Conservation (phyloP, 2,113 vertebrate genomes). For the Poecilia latipinna region DNA sequence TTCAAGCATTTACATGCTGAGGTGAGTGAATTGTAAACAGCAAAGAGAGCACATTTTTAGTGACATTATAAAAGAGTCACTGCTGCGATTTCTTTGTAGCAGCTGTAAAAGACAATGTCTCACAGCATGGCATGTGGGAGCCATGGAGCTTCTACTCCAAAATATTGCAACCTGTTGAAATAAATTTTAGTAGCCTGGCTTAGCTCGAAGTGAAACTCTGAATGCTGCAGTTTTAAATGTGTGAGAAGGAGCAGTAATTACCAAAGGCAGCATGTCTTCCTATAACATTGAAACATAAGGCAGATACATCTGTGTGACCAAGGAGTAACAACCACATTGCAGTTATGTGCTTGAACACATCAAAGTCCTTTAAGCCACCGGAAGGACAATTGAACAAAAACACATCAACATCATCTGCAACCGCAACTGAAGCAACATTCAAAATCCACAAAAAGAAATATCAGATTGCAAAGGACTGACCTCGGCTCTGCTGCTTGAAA, state of each 20-base stretch:
- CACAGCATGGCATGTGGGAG: too few relatives aligned
- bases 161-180: background rate
- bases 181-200: background rate
- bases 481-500: constrained; percentile 39
- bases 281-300: background rate
- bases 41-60: background rate
- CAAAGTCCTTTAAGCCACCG: background rate
- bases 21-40: background rate
- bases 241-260: background rate
- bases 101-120: background rate
- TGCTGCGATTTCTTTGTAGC: background rate
- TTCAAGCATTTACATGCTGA: background rate
- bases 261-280: background rate
- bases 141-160: background rate
- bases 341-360: background rate
- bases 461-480: constrained; percentile 64
- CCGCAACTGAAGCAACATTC: constrained; percentile 28
- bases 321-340: background rate
- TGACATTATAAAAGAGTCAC: background rate
- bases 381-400: constrained; percentile 35
- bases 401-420: constrained; percentile 29
- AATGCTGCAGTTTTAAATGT: background rate
- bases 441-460: constrained; percentile 52
- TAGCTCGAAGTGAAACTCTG: background rate
- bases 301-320: background rate